These are phyloP conservation scores for Poicephalus meyeri DNA, from an alignment of 2,113 vertebrate genomes.

Conservation along the genomic window DNA sequence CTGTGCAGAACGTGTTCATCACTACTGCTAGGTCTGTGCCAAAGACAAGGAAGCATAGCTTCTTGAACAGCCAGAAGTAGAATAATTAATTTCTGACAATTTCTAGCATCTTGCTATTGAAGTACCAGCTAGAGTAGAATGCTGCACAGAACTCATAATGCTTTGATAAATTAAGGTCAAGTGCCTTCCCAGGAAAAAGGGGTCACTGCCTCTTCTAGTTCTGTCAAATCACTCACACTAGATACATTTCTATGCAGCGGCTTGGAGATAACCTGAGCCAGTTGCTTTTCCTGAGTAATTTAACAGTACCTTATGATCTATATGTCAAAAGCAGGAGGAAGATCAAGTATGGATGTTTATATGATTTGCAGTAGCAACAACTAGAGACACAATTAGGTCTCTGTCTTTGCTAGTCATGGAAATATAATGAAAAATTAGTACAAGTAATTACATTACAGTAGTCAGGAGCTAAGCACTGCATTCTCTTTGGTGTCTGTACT, in stretches of 20 bases:
- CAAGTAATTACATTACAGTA: constrained; percentile 7
- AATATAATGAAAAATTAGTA: constrained; percentile 16
- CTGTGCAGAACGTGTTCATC: neutral
- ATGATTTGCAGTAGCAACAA: constrained; percentile 8
- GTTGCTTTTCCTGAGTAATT: neutral
- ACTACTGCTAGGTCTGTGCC: neutral
- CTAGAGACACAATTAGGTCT: constrained; percentile 21
- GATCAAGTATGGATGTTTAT: constrained; percentile 12
- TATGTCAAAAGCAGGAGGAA: neutral
- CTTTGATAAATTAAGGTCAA: constrained; percentile 26
- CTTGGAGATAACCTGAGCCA: neutral
- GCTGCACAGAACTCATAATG: neutral
- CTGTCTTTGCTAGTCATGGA: neutral
- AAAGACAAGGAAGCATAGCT: neutral
- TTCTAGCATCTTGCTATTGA: neutral
- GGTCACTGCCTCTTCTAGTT: neutral
- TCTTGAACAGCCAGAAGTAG: neutral
- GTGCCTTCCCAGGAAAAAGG: neutral
- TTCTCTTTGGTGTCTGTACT: neutral
- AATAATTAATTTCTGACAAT: constrained; percentile 34
- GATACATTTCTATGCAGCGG: neutral
- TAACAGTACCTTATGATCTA: constrained; percentile 3
- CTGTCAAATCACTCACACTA: neutral
- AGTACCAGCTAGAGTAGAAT: neutral
- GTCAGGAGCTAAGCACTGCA: constrained; percentile 18